phyloP scores from a whole-genome alignment of 2,797 vertebrate species.

The Aphelocoma californica region DNA sequence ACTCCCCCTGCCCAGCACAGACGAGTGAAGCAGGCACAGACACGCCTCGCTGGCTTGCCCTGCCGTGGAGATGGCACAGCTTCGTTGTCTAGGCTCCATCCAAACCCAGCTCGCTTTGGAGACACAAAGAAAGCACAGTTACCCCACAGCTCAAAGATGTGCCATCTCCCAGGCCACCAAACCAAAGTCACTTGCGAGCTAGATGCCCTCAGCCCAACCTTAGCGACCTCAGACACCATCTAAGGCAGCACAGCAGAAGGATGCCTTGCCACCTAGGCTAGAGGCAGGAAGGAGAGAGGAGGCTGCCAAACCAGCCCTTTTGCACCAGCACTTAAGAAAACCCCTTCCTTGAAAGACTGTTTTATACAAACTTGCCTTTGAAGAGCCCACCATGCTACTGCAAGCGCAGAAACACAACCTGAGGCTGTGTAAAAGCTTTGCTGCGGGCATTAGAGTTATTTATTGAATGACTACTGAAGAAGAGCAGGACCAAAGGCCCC shows the following conservation, averaged over 20 bases:
- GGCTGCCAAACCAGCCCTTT: not conserved
- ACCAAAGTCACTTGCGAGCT: not conserved
- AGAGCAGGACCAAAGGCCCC: constrained; percentile 43
- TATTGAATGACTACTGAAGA: constrained; percentile 57
- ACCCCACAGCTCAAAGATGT: not conserved
- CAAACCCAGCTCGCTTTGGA: not conserved
- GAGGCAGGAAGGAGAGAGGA: not conserved
- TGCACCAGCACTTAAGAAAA: constrained; percentile 17
- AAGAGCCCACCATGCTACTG: not conserved
- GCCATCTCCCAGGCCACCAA: not conserved
- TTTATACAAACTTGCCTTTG: not conserved
- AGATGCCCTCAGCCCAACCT: not conserved
- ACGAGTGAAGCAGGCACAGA: not conserved
- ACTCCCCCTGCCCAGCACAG: accelerated
- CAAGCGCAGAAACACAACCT: not conserved
- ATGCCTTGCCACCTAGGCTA: not conserved
- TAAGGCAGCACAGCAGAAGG: not conserved
- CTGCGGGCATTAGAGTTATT: constrained; percentile 24
- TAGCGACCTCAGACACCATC: not conserved
- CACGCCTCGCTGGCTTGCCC: not conserved
- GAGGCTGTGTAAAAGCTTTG: constrained; percentile 14
- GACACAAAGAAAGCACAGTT: not conserved
- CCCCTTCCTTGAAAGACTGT: not conserved
- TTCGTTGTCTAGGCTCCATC: not conserved
- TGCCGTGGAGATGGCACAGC: accelerated